Percentiles rank a stretch among this genome's conserved stretches.
These are phyloP conservation scores for Ameiurus melas DNA, from an alignment of 2,113 vertebrate species.

Conservation along the genomic window DNA sequence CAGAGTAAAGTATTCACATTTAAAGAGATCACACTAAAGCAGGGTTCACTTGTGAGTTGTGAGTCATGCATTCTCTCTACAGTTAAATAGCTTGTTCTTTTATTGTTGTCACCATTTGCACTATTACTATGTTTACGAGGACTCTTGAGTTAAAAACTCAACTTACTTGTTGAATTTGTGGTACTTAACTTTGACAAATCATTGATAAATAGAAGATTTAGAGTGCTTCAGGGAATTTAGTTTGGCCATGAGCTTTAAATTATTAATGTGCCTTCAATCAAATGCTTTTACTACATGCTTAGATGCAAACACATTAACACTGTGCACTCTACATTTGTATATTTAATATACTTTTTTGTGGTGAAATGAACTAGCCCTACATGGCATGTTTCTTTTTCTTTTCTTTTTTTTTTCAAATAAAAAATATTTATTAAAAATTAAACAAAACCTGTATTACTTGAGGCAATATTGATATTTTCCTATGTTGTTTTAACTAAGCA, in stretches of 20 bases:
- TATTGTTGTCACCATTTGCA: constrained; percentile 39
- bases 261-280: background rate
- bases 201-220: constrained; percentile 48
- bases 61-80: background rate
- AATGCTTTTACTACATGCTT: background rate
- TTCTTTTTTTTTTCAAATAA: background rate
- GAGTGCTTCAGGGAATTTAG: constrained; percentile 29
- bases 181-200: background rate
- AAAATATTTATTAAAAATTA: background rate
- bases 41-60: background rate
- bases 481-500: background rate
- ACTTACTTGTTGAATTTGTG: background rate
- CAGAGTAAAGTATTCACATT: background rate
- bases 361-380: background rate
- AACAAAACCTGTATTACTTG: background rate
- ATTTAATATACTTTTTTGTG: background rate
- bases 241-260: constrained; percentile 61
- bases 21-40: background rate
- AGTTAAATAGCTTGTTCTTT: background rate
- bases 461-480: too few relatives aligned
- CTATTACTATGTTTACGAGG: constrained; percentile 9
- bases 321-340: background rate
- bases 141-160: background rate
- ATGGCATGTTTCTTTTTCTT: background rate
- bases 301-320: background rate